Base-by-base conservation (phyloP, 1,140 invertebrate species). In the Frieseomelitta varia region DNA sequence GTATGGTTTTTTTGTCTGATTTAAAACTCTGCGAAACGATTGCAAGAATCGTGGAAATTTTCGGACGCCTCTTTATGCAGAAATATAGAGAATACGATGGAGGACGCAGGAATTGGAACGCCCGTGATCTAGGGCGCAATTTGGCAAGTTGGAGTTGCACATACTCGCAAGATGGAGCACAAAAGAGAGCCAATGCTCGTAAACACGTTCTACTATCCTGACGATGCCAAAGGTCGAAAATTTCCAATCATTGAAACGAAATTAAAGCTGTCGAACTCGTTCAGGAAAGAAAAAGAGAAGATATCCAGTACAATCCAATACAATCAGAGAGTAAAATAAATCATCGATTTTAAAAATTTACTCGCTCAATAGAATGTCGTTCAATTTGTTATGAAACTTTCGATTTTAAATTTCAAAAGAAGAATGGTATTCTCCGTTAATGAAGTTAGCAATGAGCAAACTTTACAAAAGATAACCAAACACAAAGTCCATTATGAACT, bases 51-150 rank as follows among this genome's bases (percentile, higher is more conserved):
- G 1, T 65, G 17, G 47, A 84, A 30, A 84, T 71, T 55, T 58
- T 80, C n/a, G 47, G 61, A 30, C 51, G 30, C 27, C 39, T 72
- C 72, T 67, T 53, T 74, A 84, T 34, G 69, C 78, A 84, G 78
- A 65, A 84, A 84, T 80, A 84, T 69, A 63, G 58, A 73, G 34
- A 78, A 53, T 14, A 58, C 77, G 68, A 84, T 61, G 58, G 68
- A 84, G 68, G 82, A 79, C 82, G 53, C 53, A 61, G 82, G 24
- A 84, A 84, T 84, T 79, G 77, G 77, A 4, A 84, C 82, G 69
- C 68, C 69, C 58, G 69, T 73, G 77, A 84, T 84, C 58, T 84
- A 79, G 82, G 68, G 73, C 82, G 82, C 82, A 80, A 84, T 80
- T 84, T 84, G 82, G 82, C 82, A 84, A 84, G 68, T 65, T 84